Evolutionary conservation across 1,140 invertebrate species (phyloP), one percentile per base, ranked within the genome.

Genomic region (Saccostrea echinata): DNA sequence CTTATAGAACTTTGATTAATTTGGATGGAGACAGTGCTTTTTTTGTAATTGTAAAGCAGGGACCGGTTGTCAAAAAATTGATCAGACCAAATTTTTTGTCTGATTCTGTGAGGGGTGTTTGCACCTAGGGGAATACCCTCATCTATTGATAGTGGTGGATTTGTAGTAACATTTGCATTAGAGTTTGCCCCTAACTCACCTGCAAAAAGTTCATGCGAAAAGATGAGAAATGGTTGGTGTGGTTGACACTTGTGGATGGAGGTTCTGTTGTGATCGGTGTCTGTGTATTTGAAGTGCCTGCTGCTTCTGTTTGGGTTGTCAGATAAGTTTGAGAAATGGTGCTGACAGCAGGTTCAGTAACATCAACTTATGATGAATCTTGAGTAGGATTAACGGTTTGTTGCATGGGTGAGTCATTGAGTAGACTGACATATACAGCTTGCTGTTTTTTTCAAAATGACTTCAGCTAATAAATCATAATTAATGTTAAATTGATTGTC

Each of bases 71-170:
- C 86, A 51, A 88, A 27, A 84, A 52, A 84, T 30, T 88, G 55
- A 71, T 84, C 64, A 55, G 57, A 12, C 86, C 86, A 88, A 71
- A 88, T 88, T 76, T 88, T 88, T 82, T 86, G 71, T 57, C 57
- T 84, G 12, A 84, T 30, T 84, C 33, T 84, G 24, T 16, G n/a
- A 11, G 68, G 68, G 33, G n/a, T 76, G 68, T 76, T 76, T 30
- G 24, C n/a, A 35, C 68, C n/a, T 76, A 76, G 33, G 13, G 68
- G 68, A 30, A 76, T 76, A 35, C 68, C n/a, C n/a, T 76, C 68
- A 76, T 76, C 33, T n/a, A 76, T 35, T 11, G 68, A 76, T 30
- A 76, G 6, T 76, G 68, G 68, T 8, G 33, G 24, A 76, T 27
- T 27, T 30, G 12, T 12, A n/a, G 0, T 30, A 76, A 2, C 24